Conservation (phyloP, 2,113 vertebrate species). For the Lasiurus cinereus region DNA sequence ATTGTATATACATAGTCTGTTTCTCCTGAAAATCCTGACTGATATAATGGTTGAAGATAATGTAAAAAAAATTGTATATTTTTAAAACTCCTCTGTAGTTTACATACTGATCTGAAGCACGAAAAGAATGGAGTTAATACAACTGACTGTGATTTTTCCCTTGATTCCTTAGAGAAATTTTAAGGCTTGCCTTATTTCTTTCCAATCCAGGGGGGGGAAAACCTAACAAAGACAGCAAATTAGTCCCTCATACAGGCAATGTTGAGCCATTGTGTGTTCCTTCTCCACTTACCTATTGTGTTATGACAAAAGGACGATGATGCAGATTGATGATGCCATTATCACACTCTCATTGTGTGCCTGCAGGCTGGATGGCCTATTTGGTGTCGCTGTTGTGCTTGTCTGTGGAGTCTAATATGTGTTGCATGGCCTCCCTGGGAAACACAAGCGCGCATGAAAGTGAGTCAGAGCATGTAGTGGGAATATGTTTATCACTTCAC, state of each 20-base stretch:
- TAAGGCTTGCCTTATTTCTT: not conserved
- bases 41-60: not conserved
- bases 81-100: not conserved
- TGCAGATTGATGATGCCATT: slow-evolving; percentile 6
- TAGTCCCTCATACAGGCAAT: not conserved
- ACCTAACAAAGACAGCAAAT: slow-evolving; percentile 44
- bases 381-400: not conserved
- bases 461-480: slow-evolving; percentile 20
- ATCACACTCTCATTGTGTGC: not conserved
- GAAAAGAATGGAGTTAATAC: not conserved
- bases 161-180: not conserved
- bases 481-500: not conserved
- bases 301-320: slow-evolving; percentile 47
- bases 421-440: not conserved
- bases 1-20: not conserved
- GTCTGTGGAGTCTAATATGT: slow-evolving; percentile 27
- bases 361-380: not conserved
- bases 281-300: not conserved
- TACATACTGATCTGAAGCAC: not conserved
- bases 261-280: not conserved
- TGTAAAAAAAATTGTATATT: not conserved
- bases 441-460: not conserved
- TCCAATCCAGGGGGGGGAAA: not conserved
- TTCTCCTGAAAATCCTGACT: not conserved
- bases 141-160: not conserved